Conservation (phyloP, 2,888 invertebrate species). For the Cheilosia vernalis region DNA sequence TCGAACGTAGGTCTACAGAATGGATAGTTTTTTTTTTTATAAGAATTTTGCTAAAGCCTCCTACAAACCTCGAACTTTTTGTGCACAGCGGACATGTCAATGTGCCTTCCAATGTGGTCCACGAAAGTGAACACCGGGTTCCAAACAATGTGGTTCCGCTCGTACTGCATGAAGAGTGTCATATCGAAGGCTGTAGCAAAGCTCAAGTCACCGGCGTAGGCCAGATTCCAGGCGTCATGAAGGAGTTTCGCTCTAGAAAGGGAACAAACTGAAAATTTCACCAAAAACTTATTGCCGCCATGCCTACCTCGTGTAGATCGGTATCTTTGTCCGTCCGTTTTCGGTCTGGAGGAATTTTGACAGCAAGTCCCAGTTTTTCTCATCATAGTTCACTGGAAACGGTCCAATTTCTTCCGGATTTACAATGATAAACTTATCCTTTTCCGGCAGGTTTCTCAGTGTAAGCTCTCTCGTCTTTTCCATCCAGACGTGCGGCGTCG, state of each 20-base stretch:
- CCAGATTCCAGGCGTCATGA: conserved; percentile 91
- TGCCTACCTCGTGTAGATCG: conserved; percentile 86
- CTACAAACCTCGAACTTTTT: conserved; percentile 88
- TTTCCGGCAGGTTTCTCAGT: conserved; percentile 85
- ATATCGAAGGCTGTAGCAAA: conserved; percentile 91
- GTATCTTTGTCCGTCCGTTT: conserved; percentile 85
- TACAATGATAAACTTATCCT: conserved; percentile 88
- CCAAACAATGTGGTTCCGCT: conserved; percentile 91
- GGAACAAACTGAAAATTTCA: conserved; percentile 16
- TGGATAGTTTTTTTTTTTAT: conserved; percentile 4
- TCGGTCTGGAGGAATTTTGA: conserved; percentile 86
- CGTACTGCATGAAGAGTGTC: conserved; percentile 90
- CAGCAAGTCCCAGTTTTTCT: conserved; percentile 90
- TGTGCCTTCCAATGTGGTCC: conserved; percentile 90
- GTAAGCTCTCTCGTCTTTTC: conserved; percentile 85
- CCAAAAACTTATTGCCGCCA: neutral
- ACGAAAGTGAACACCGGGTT: conserved; percentile 92
- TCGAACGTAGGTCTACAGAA: conserved; percentile 87
- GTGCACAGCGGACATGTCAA: conserved; percentile 87
- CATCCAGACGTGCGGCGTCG: conserved; percentile 87
- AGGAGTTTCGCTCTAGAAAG: conserved; percentile 87
- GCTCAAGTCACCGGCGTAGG: conserved; percentile 90
- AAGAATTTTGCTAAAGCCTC: neutral
- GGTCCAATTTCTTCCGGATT: conserved; percentile 94
- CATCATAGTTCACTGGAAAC: conserved; percentile 92